phyloP scores from a whole-genome alignment of 2,113 vertebrate genomes.

The Brienomyrus brachyistius region DNA sequence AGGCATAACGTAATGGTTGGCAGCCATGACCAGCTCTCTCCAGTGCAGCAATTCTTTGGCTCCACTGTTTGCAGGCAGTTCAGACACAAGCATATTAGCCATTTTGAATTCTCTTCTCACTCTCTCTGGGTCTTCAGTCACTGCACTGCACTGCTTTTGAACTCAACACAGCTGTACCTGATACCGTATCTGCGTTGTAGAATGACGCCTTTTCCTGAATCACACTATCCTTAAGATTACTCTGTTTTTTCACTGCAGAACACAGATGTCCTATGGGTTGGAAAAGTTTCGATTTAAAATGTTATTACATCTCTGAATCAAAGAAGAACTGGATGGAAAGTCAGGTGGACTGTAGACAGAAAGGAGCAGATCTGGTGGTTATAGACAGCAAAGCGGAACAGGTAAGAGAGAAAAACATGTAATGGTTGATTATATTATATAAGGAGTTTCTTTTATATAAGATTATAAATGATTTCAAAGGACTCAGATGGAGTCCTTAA shows the following conservation, averaged over 20 bases:
- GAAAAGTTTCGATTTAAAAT: background rate
- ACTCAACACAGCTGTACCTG: background rate
- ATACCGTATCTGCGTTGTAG: no score
- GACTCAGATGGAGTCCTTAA: no score
- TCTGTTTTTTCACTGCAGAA: background rate
- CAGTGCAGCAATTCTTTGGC: no score
- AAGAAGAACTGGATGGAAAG: conserved; percentile 7
- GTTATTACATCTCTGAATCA: conserved; percentile 28
- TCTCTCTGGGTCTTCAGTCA: background rate
- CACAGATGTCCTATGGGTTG: background rate
- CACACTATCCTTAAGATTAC: background rate
- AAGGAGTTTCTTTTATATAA: background rate
- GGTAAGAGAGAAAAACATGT: conserved; percentile 15
- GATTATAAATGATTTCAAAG: background rate
- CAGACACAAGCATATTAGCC: no score
- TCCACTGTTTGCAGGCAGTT: no score
- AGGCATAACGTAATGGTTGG: no score
- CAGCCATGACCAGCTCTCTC: no score
- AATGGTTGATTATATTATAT: background rate
- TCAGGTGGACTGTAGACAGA: conserved; percentile 21
- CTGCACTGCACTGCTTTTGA: background rate
- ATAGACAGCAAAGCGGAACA: conserved; percentile 28
- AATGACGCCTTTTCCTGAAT: no score
- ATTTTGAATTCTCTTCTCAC: background rate
- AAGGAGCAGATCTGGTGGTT: conserved; percentile 32